A percentile compares a stretch with the other conserved stretches of the same genome.
These are phyloP conservation scores for Pemphigus obesinymphae DNA, from an alignment of 1,140 invertebrate genomes.

Conservation along the genomic window DNA sequence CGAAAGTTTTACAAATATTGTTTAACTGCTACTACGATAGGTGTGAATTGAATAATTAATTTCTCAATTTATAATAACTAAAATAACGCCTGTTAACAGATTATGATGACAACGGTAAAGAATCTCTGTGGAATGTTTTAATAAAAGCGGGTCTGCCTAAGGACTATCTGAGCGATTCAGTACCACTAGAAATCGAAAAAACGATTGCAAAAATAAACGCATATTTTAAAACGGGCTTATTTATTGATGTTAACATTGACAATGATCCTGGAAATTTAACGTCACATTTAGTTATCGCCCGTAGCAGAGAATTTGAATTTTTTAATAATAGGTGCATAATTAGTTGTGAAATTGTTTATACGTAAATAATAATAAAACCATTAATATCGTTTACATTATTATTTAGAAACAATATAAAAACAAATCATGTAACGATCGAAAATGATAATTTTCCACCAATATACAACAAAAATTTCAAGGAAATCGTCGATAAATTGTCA, in stretches of 20 bases:
- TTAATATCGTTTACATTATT: too few relatives aligned
- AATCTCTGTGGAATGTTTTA: not conserved
- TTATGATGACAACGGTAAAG: not conserved
- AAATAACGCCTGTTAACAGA: not conserved
- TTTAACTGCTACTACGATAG: too few relatives aligned
- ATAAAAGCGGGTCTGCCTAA: not conserved
- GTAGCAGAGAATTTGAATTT: too few relatives aligned
- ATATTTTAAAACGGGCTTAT: too few relatives aligned
- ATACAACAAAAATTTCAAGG: not conserved
- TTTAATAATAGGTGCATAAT: too few relatives aligned
- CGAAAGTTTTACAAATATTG: conserved; percentile 62
- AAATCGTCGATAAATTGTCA: not conserved
- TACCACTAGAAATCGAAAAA: not conserved
- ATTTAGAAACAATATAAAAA: too few relatives aligned
- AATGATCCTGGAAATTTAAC: too few relatives aligned
- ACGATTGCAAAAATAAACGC: not conserved
- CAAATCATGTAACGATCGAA: not conserved
- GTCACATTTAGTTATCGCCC: too few relatives aligned
- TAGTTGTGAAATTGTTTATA: not conserved
- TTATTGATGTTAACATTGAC: too few relatives aligned
- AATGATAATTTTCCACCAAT: not conserved
- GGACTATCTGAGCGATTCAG: not conserved
- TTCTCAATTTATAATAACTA: conserved; percentile 41
- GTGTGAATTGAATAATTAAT: too few relatives aligned
- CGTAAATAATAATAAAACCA: too few relatives aligned